Percentiles rank a stretch among this genome's conserved stretches.
These are phyloP conservation scores for Fistularia tabacaria DNA, from an alignment of 2,797 vertebrate species.

Conservation along the genomic window DNA sequence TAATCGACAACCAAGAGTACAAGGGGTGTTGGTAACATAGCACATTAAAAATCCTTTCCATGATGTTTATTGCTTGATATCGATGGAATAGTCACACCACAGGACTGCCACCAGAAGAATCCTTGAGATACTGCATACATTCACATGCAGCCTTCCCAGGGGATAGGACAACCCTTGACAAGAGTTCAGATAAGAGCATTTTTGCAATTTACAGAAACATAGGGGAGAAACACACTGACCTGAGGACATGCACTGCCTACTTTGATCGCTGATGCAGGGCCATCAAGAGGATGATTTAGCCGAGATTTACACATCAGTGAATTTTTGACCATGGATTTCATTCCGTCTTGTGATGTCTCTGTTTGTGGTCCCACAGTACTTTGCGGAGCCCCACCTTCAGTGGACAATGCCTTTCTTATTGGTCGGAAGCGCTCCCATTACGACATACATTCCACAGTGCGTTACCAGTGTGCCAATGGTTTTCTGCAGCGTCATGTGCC, in stretches of 20 bases:
- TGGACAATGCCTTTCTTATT: slow-evolving; percentile 84
- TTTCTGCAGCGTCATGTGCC: slow-evolving; percentile 89
- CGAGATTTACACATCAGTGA: background rate
- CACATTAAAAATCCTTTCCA: no score
- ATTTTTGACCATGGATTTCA: background rate
- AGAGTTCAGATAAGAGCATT: no score
- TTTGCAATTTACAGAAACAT: no score
- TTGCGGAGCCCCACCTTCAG: slow-evolving; percentile 85
- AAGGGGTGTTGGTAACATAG: no score
- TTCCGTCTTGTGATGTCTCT: no score
- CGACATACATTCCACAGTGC: slow-evolving; percentile 86
- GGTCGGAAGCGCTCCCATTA: slow-evolving; percentile 87
- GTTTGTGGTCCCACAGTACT: slow-evolving; percentile 76
- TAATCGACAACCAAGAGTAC: no score
- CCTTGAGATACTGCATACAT: no score
- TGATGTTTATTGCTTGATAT: no score
- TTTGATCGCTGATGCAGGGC: background rate
- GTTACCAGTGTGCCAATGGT: slow-evolving; percentile 89
- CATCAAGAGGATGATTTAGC: slow-evolving; percentile 1
- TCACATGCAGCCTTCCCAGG: no score
- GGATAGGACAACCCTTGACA: no score
- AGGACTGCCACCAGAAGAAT: no score
- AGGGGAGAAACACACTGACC: slow-evolving; percentile 14
- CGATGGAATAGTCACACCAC: no score
- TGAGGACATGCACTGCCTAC: slow-evolving; percentile 17